A percentile compares a stretch with the other conserved stretches of the same genome.
These are phyloP conservation scores for Paraescarpia echinospica DNA, from an alignment of 1,140 invertebrate species.

Conservation along the genomic window DNA sequence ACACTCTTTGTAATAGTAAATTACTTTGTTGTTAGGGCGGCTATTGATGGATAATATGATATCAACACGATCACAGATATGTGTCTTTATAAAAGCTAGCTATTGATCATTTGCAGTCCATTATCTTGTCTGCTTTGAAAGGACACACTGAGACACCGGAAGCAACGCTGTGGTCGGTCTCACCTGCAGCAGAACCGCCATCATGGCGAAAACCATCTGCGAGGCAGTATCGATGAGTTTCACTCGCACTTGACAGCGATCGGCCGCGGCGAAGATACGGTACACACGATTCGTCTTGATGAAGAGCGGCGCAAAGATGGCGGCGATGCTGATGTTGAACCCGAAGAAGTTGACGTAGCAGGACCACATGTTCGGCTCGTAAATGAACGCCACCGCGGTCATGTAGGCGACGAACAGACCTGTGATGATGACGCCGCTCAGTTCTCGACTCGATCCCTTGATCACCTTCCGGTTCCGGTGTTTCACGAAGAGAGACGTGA, in stretches of 20 bases:
- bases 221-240: slow-evolving; percentile 14
- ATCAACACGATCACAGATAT: too few species aligned
- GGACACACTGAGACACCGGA: not conserved
- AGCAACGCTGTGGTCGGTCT: not conserved
- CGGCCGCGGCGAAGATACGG: slow-evolving; percentile 69
- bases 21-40: too few species aligned
- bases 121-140: not conserved
- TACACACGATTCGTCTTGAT: slow-evolving; percentile 74
- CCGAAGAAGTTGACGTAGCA: slow-evolving; percentile 66
- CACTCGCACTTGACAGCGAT: slow-evolving; percentile 58
- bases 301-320: slow-evolving; percentile 71
- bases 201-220: slow-evolving; percentile 21
- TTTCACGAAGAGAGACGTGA: slow-evolving; percentile 34
- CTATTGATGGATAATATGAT: too few species aligned
- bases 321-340: slow-evolving; percentile 67
- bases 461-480: slow-evolving; percentile 39
- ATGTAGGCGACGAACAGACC: slow-evolving; percentile 38
- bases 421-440: slow-evolving; percentile 40
- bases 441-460: slow-evolving; percentile 44
- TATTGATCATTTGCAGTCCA: too few species aligned
- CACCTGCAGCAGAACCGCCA: slow-evolving; percentile 10
- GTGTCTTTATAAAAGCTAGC: too few species aligned
- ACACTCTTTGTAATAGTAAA: too few species aligned
- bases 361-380: slow-evolving; percentile 61
- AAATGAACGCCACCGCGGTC: slow-evolving; percentile 33